Conservation (phyloP, 37 sponge, comb jelly and placozoan genomes). For the Haliclona indistincta region DNA sequence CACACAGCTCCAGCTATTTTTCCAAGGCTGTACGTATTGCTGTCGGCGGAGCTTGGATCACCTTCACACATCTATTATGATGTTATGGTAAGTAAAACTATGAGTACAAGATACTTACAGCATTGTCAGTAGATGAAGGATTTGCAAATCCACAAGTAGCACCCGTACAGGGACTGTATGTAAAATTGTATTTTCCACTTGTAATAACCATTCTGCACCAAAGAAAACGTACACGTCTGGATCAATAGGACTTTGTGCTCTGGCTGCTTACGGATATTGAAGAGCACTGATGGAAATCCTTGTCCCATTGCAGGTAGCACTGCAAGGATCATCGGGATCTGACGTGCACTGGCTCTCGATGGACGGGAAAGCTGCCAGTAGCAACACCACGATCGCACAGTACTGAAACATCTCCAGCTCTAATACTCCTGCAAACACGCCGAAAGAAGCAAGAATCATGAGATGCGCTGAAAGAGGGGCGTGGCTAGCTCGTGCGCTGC, state of each 20-base stretch:
- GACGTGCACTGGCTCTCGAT: not conserved
- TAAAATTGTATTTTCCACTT: not conserved
- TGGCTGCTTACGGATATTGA: not conserved
- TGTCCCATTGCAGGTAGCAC: not conserved
- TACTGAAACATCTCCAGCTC: too few relatives aligned
- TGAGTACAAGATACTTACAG: not conserved
- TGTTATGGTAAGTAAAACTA: too few relatives aligned
- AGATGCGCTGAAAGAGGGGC: too few relatives aligned
- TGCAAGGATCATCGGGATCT: not conserved
- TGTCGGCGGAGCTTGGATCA: not conserved
- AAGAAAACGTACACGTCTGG: too few relatives aligned
- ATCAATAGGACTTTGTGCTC: too few relatives aligned
- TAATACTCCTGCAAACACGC: too few relatives aligned
- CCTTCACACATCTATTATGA: too few relatives aligned
- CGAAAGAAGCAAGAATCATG: too few relatives aligned
- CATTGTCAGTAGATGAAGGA: not conserved
- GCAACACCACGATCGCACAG: too few relatives aligned
- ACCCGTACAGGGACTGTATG: not conserved
- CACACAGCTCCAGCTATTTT: not conserved
- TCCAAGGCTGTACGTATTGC: not conserved
- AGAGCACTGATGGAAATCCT: not conserved
- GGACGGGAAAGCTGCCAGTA: too few relatives aligned
- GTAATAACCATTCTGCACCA: too few relatives aligned
- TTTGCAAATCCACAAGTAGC: not conserved
- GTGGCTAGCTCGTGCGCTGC: too few relatives aligned